phyloP scores from a whole-genome alignment of 2,888 invertebrate genomes.

The Meganola albula region DNA sequence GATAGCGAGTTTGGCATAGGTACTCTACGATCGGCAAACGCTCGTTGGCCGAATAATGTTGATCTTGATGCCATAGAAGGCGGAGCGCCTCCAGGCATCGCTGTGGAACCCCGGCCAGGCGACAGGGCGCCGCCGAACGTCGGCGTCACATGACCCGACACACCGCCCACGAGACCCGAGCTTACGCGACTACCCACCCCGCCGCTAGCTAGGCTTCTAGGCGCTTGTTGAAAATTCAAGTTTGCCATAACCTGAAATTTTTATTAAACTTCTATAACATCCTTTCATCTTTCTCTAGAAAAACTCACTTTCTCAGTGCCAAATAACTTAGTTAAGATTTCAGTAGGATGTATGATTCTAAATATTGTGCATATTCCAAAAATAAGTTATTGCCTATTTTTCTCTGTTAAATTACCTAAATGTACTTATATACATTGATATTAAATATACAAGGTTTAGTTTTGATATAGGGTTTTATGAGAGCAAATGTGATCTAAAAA shows the following conservation, averaged over 20 bases:
- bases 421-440: too few relatives aligned
- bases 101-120: constrained; percentile 62
- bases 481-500: too few relatives aligned
- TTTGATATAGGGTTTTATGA: too few relatives aligned
- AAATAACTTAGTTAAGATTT: too few relatives aligned
- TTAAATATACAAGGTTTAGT: too few relatives aligned
- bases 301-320: too few relatives aligned
- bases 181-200: constrained; percentile 72
- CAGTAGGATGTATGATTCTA: too few relatives aligned
- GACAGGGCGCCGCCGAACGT: constrained; percentile 70
- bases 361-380: too few relatives aligned
- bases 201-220: constrained; percentile 91
- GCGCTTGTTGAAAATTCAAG: constrained; percentile 93
- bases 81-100: constrained; percentile 69
- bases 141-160: constrained; percentile 74
- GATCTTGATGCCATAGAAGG: constrained; percentile 79
- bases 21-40: constrained; percentile 87
- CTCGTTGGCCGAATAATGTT: constrained; percentile 87
- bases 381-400: too few relatives aligned
- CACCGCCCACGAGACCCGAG: constrained; percentile 87
- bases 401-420: too few relatives aligned
- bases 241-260: constrained; percentile 89
- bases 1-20: constrained; percentile 79
- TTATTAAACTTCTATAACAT: too few relatives aligned
- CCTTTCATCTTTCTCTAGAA: too few relatives aligned